These are phyloP conservation scores for Athalia cordata DNA, from an alignment of 2,888 invertebrate genomes.

Conservation along the genomic window DNA sequence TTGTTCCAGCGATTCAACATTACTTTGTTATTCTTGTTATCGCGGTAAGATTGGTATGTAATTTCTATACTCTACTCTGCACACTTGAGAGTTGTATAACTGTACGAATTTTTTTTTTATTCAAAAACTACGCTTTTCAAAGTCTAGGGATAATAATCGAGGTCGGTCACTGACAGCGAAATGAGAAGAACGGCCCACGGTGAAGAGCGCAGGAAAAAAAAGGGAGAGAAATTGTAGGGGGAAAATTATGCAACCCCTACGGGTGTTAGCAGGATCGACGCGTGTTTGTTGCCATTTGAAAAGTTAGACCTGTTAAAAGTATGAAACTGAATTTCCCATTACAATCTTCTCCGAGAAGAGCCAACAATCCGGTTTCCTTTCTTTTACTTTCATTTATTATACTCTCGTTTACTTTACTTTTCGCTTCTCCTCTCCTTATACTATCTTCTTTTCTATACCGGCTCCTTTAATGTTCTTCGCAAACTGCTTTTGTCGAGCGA, in stretches of 20 bases:
- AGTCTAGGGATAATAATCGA: too few species aligned
- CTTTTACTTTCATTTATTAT: background rate
- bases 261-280: slow-evolving; percentile 1
- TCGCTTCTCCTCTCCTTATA: background rate
- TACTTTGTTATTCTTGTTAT: too few species aligned
- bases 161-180: too few species aligned
- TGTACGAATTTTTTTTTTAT: too few species aligned
- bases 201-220: too few species aligned
- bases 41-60: too few species aligned
- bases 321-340: slow-evolving; percentile 37
- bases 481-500: slow-evolving; percentile 44
- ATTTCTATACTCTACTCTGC: too few species aligned
- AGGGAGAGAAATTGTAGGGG: too few species aligned
- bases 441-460: background rate
- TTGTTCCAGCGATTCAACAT: too few species aligned
- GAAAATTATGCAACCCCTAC: background rate
- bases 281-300: slow-evolving; percentile 21
- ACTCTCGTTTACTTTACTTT: background rate
- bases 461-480: slow-evolving; percentile 42
- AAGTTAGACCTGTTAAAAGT: slow-evolving; percentile 37
- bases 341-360: slow-evolving; percentile 28
- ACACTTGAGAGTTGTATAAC: too few species aligned
- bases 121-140: too few species aligned
- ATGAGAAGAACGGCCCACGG: too few species aligned
- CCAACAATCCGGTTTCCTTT: slow-evolving; percentile 31